Base-by-base conservation (phyloP, 2,888 invertebrate genomes). In the Oasisia sp. region DNA sequence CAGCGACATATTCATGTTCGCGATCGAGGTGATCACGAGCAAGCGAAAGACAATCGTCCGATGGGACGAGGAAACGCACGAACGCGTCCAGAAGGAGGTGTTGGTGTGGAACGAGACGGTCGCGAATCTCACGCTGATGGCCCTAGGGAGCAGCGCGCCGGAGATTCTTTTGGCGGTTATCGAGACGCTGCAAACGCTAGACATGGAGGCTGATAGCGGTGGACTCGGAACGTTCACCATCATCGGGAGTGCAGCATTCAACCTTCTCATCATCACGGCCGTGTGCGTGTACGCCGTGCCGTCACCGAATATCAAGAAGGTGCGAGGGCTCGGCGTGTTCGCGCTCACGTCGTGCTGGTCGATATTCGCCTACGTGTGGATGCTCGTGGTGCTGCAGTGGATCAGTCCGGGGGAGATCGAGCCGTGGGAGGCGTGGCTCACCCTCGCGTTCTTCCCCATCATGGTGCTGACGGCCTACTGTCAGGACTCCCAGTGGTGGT, bases 331-430 rank as follows among this genome's bases (percentile, higher is more conserved):
- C 92, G 95, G 95, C 19, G 96, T 96, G 91, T 96, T 96, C 92
- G 74, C 95, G 32, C 92, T 95, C 92, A 96, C 96, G 32, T 94
- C 95, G 14, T 92, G 94, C 45, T 95, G 95, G 95, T 95, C 95
- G n/a, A 94, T 96, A 32, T 95, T 95, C 94, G 96, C 96, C 32
- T 96, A 96, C 93, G 92, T 96, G n/a, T 96, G 96, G 96, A 95
- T 96, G 95, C 94, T 96, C 93, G 91, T 96, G 27, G 95, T 95
- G 27, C 95, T 95, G 14, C 93, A 94, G 89, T 95, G 94, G 92
- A 94, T 95, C 90, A 93, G 94, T 4, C 96, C 96, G 0, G 95
- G 95, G 8, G 94, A 93, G 50, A 94, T 96, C 0, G 94, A 95
- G 44, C 94, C 94, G 0, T 95, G 95, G 95, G 96, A 96, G 92